A percentile compares a stretch with the other conserved stretches of the same genome.
Evolutionary conservation across 2,113 vertebrate genomes (phyloP).

Genomic region (Campylomormyrus tamandua): DNA sequence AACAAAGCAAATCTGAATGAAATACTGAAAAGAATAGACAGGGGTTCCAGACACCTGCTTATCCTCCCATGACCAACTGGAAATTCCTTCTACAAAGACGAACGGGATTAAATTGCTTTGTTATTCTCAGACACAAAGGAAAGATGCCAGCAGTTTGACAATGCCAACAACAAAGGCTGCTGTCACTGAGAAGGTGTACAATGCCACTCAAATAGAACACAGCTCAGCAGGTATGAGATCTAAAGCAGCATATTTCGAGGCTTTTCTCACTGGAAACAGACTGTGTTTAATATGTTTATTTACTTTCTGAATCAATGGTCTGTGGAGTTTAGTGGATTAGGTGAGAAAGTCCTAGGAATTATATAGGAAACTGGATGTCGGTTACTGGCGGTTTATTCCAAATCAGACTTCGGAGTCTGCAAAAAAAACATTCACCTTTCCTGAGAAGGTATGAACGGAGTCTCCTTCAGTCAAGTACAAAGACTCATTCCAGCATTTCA

Average conservation of each 20-base stretch:
- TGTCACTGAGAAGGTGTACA: background rate
- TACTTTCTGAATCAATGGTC: background rate
- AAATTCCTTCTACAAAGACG: slow-evolving; percentile 14
- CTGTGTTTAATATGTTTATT: background rate
- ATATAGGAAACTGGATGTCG: background rate
- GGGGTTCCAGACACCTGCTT: background rate
- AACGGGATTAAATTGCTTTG: slow-evolving; percentile 32
- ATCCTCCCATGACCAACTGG: background rate
- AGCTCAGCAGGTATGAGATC: background rate
- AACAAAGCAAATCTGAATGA: background rate
- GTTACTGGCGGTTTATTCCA: background rate
- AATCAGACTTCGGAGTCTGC: background rate
- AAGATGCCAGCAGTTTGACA: slow-evolving; percentile 21
- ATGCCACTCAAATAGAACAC: background rate
- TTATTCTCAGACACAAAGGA: slow-evolving; percentile 23
- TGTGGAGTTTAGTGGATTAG: background rate
- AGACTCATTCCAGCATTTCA: slow-evolving; percentile 21
- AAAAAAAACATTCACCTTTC: background rate
- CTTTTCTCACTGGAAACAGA: background rate
- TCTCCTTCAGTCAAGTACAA: background rate
- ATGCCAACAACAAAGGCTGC: slow-evolving; percentile 18
- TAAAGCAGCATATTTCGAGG: background rate
- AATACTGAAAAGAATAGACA: background rate
- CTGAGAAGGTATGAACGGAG: slow-evolving; percentile 1
- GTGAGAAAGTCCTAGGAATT: background rate